Base-by-base conservation (phyloP, 2,888 invertebrate species). In the Pherbina coryleti region DNA sequence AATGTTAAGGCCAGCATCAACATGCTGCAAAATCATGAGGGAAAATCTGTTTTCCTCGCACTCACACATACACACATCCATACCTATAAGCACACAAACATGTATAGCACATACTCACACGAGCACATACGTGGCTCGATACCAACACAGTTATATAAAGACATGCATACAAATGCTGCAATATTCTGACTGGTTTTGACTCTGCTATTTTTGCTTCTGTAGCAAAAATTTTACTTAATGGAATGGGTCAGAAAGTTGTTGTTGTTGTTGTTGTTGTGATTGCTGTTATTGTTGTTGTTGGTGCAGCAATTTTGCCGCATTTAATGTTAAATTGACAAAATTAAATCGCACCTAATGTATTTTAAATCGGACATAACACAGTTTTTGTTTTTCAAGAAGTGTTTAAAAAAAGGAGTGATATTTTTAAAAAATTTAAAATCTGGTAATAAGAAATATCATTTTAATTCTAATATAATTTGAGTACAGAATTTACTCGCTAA, bases 1-100 rank as follows among this genome's bases (percentile, higher is more conserved):
- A 87, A 86, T 87, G 85, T 84, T 86, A 85, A 87, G 84, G 84
- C 82, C 82, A 81, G 80, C 79, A 60, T 64, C 73, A 64, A 57
- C 78, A 72, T 70, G 81, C 78, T 64, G 64, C 51, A 28, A 37
- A 76, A 70, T 79, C 79, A 76, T 75, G 75, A 72, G 78, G 76
- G 76, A 78, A 78, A 79, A 79, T 76, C 78, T 73, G 67, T 75
- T 78, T 78, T 78, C 72, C 77, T 51, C 75, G 22, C 64, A 72
- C 55, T 49, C 70, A 70, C 60, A 74, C 73, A 31, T 57, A 71
- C n/a, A n/a, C n/a, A n/a, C n/a, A n/a, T 49, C 17, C 60, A 72
- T 57, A 71, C 31, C n/a, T 37, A 69, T 25, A 66, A 31, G 66
- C 75, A 66, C 53, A 75, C 31, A 53, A 28, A 66, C 51, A 49